Conservation (phyloP, 2,113 vertebrate species). For the Heliornis fulica region DNA sequence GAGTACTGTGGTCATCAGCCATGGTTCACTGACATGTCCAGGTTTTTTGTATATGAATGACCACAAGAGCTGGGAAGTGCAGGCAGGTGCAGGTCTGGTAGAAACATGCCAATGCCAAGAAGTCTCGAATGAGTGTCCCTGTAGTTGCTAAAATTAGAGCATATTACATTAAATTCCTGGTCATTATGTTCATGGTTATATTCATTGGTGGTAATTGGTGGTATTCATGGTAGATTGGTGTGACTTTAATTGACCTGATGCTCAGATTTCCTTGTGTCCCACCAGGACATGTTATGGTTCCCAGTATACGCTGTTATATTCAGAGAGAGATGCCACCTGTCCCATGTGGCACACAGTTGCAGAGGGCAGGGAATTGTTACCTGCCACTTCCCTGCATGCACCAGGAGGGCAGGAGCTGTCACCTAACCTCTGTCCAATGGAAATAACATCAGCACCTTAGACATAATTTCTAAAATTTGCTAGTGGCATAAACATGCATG, state of each 20-base stretch:
- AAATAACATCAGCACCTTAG: background rate
- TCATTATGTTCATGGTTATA: background rate
- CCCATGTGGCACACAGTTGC: background rate
- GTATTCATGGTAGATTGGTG: background rate
- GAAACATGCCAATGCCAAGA: accelerated
- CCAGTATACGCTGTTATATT: background rate
- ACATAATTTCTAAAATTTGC: background rate
- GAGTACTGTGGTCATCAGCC: background rate
- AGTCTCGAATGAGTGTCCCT: background rate
- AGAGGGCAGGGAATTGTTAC: background rate
- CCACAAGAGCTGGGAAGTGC: background rate
- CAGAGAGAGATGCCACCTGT: background rate
- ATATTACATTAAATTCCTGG: background rate
- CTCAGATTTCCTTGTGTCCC: background rate
- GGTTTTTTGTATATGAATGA: background rate
- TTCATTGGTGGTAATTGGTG: background rate
- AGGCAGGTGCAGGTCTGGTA: background rate
- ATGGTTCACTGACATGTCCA: background rate
- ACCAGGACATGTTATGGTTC: background rate
- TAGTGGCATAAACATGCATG: background rate
- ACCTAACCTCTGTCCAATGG: background rate
- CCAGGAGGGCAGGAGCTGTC: background rate
- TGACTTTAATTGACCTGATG: background rate
- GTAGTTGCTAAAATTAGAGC: background rate
- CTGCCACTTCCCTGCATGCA: background rate